Evolutionary conservation across 2,113 vertebrate genomes (phyloP).

Genomic region (Capreolus pygargus): DNA sequence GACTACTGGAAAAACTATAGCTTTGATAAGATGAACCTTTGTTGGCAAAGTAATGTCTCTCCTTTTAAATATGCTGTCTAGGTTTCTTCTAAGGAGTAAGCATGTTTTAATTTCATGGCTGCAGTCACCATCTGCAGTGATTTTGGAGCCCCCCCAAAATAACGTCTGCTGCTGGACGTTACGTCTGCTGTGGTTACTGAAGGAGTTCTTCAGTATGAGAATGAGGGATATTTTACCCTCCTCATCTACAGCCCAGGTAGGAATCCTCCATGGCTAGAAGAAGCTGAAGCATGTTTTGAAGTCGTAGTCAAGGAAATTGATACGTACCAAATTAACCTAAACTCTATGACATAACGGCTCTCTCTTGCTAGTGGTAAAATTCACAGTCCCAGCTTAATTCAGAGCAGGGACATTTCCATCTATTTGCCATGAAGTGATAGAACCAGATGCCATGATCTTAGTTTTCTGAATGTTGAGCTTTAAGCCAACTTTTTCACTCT

Average conservation of each 20-base stretch:
- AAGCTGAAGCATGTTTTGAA: conserved; percentile 52
- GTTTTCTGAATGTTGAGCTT: not conserved
- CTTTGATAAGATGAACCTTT: not conserved
- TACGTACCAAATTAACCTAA: conserved; percentile 56
- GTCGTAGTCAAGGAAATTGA: conserved; percentile 39
- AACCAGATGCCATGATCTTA: not conserved
- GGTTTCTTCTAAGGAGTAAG: not conserved
- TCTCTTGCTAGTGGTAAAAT: conserved; percentile 38
- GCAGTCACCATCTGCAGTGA: not conserved
- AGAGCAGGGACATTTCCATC: conserved; percentile 65
- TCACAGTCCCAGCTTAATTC: conserved; percentile 47
- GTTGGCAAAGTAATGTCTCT: not conserved
- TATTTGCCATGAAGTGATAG: not conserved
- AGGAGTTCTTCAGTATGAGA: conserved; percentile 79
- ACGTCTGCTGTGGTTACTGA: too few species aligned
- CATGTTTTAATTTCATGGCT: not conserved
- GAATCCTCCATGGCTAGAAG: conserved; percentile 28
- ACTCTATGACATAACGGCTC: conserved; percentile 43
- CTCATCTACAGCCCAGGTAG: conserved; percentile 86
- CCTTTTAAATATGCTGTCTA: not conserved
- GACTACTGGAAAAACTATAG: not conserved
- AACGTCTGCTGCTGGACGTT: fast-evolving
- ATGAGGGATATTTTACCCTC: conserved; percentile 83
- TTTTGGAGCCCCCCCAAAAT: not conserved
- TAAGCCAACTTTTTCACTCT: not conserved